Evolutionary conservation across 2,888 invertebrate species (phyloP), one percentile per base, ranked within the genome.

Genomic region (Prenolepis imparis): DNA sequence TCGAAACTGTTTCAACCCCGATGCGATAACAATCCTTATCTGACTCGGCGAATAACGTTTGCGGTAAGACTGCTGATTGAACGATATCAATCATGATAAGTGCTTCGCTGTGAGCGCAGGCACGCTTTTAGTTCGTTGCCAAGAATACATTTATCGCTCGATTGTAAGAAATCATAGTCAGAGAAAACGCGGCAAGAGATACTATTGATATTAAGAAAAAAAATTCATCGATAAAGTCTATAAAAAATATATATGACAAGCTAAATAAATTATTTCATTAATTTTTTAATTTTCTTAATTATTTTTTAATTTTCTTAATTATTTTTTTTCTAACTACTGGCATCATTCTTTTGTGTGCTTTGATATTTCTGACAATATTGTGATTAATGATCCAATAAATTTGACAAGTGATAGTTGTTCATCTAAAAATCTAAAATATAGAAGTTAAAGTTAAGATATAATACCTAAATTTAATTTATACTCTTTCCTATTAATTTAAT

Each of bases 1-100:
- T 1, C 21, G 21, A 1, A 36, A 59, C n/a, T 24, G 75, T 59
- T 59, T 61, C 44, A 80, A 80, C 75, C 1, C 9, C 11, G 75
- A 77, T n/a, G 21, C 73, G 48, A 52, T 24, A 78, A 78, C n/a
- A 73, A 73, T 80, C 21, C 12, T 72, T 74, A 74, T 73, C 59
- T 57, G 28, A 18, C 28, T 80, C 78, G 24, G 44, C 18, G 28
- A 73, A 59, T 80, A 80, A 78, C 32, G 2, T 18, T 15, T 15
- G 12, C 73, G 21, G 6, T 72, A 59, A 28, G 32, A 78, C 24
- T n/a, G 52, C 41, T 77, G n/a, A 77, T 57, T 68, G 39, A 77
- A 52, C 39, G 12, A 77, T 39, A 75, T 68, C 15, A 68, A 55
- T 55, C 9, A 24, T 6, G 18, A 48, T 48, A 48, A 74, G 12